Base-by-base conservation (phyloP, 2,113 vertebrate species). In the Odocoileus hemionus region DNA sequence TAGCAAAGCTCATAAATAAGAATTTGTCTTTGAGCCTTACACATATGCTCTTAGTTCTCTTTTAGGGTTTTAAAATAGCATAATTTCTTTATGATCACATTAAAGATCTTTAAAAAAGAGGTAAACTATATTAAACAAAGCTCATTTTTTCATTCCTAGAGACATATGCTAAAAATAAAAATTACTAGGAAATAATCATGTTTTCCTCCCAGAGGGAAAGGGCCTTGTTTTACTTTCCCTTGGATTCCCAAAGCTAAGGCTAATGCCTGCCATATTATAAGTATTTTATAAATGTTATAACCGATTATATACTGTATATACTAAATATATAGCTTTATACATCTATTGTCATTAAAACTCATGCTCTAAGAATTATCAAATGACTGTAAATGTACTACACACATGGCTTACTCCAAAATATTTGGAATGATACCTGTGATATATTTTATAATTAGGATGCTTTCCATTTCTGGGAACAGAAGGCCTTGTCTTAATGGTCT, bases 51-150 rank as follows among this genome's bases (percentile, higher is more conserved):
- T 91, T 93, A 52, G 61, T 95, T 97, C 26, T 93, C 54, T 96
- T 89, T 60, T 82, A 95, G 82, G 1, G 23, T 80, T 94, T 94
- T 92, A 70, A 97, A 96, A 94, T 80, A 70, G 33, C 12, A 57
- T 82, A 54, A 89, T 79, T 89, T 94, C n/a, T 88, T 70, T 58
- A 83, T 39, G 6, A 80, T 50, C 33, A 60, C n/a, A 57, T 92
- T 67, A 45, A 82, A 93, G 23, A 82, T 58, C 21, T 45, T 85
- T 83, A 54, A 52, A 39, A 76, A 95, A 89, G 33, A 95, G 95
- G 60, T 50, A 96, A 94, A 90, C 4, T 50, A 33, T 4, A 76
- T 54, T 88, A 91, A 94, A 13, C 30, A 79, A 86, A 94, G 39
- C 57, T 80, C 12, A 14, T 80, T 89, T 93, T 93, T 87, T 89